Evolutionary conservation across 2,113 vertebrate species (phyloP).

Genomic region (Tretioscincus oriximinensis): DNA sequence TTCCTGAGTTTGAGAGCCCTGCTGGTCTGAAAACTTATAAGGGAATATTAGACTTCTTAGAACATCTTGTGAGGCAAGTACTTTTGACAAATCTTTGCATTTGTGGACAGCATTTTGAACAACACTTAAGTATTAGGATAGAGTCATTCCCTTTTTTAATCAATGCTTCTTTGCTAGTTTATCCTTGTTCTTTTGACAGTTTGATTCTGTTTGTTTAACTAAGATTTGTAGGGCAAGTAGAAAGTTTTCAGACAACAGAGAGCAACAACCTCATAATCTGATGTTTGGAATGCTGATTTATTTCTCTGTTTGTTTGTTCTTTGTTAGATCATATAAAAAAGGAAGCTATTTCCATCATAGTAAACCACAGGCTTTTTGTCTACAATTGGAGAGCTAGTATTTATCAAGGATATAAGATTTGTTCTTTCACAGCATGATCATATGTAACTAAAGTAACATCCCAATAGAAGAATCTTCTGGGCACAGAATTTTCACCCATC

Average conservation of each 20-base stretch:
- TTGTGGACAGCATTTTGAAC: constrained; percentile 27
- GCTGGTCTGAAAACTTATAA: no score
- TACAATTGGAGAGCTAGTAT: not conserved
- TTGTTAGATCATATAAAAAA: constrained; percentile 11
- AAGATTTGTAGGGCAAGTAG: not conserved
- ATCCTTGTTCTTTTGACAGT: constrained; percentile 12
- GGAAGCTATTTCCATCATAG: not conserved
- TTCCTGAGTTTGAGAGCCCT: no score
- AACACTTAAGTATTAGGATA: constrained; percentile 53
- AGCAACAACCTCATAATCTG: constrained; percentile 29
- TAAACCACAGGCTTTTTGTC: not conserved
- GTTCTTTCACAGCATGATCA: not conserved
- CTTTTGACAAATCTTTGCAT: not conserved
- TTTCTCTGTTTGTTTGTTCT: constrained; percentile 44
- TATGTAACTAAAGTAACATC: not conserved
- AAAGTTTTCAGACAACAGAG: constrained; percentile 37
- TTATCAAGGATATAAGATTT: not conserved
- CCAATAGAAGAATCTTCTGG: not conserved
- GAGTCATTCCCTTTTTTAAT: not conserved
- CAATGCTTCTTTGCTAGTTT: not conserved
- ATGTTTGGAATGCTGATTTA: constrained; percentile 41
- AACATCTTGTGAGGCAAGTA: no score
- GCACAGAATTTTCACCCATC: not conserved
- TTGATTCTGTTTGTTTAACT: constrained; percentile 16
- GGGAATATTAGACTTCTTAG: no score